Conservation (phyloP, 2,888 invertebrate genomes). For the Imbricaverruca yamaguchii region DNA sequence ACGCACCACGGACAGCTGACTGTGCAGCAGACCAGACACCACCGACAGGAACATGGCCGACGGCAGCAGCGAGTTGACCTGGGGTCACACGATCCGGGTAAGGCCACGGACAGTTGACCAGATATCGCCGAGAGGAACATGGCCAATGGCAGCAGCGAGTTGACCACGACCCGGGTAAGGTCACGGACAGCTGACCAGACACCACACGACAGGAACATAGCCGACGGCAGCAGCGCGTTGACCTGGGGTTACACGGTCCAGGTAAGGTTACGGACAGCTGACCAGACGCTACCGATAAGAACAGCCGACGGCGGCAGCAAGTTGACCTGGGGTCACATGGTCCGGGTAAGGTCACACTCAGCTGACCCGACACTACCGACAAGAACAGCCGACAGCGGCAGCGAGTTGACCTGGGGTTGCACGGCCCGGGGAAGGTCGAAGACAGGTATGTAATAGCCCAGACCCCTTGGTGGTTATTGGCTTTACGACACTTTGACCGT, state of each 20-base stretch:
- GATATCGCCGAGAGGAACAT: constrained; percentile 72
- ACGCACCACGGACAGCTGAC: constrained; percentile 60
- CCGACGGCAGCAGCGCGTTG: neutral
- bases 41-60: constrained; percentile 71
- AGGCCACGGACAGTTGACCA: constrained; percentile 53
- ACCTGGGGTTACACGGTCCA: no score
- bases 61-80: constrained; percentile 61
- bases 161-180: constrained; percentile 37
- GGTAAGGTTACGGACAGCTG: constrained; percentile 51
- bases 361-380: constrained; percentile 59
- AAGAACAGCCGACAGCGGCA: constrained; percentile 75
- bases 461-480: no score
- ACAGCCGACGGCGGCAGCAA: neutral
- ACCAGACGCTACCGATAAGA: neutral
- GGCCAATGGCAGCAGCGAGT: constrained; percentile 65
- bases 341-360: constrained; percentile 42
- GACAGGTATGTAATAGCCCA: no score
- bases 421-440: constrained; percentile 41
- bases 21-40: constrained; percentile 59
- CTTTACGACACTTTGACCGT: no score
- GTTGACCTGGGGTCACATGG: no score
- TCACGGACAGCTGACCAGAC: constrained; percentile 52
- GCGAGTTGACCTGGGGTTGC: constrained; percentile 48
- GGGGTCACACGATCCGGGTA: neutral
- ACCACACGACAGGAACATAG: neutral